Base-by-base conservation (phyloP, 2,113 vertebrate species). In the Notiomystis cincta region DNA sequence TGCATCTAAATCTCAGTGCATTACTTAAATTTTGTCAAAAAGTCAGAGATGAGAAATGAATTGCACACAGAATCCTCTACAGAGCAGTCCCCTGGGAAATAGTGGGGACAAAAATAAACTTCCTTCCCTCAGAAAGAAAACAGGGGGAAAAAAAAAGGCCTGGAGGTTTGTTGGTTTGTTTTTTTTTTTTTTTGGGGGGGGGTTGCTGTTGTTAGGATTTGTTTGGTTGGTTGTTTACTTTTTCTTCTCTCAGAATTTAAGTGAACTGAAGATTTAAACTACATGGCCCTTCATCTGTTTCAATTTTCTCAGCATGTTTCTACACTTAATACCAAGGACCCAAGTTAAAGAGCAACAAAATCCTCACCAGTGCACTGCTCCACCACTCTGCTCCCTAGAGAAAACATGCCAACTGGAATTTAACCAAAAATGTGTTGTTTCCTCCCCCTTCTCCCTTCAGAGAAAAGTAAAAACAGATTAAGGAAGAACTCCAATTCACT, bases 391-490 rank as follows among this genome's bases (percentile, higher is more conserved):
- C n/a, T 96, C 85, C 82, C 93, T 18, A 28, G 90, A 54, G 90
- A 75, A 86, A 87, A 90, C 51, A 53, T 24, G 82, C 88, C 92
- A 90, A 95, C 67, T 96, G 95, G 96, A 97, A 89, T 90, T 44
- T 37, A 42, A 96, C 88, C 86, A 92, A 96, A 97, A 94, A 94
- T 93, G 82, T 45, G 60, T 47, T 83, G 82, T 53, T 96, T 94
- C 88, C 82, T 95, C 82, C 90, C 86, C 53, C 37, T 15, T 82
- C 67, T 88, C 86, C 79, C 93, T 92, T 66, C 64, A 60, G 76
- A 90, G 85, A 73, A 47, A 86, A 92, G 85, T 72, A 83, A 95
- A 94, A 97, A 81, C 95, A 95, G 93, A 93, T 69, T 78, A 94
- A 95, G 66, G 71, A 93, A 77, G 72, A 92, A 94, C 80, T 92